Base-by-base conservation (phyloP, 2,888 invertebrate genomes). In the Biston stratarius region DNA sequence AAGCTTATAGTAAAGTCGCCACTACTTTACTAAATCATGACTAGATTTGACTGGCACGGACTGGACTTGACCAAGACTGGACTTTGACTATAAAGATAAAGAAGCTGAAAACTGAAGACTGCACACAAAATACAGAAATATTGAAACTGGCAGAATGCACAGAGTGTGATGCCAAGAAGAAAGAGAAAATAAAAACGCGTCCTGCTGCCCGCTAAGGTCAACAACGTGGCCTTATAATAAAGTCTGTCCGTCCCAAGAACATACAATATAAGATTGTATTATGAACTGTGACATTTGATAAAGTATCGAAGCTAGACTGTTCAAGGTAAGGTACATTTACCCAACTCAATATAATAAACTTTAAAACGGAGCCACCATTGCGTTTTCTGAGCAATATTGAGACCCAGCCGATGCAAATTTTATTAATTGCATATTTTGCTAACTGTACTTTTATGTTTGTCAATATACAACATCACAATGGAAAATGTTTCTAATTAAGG, bases 231-330 rank as follows among this genome's bases (percentile, higher is more conserved):
- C 8, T 47, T 47, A 2, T 33, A 38, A 38, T 10, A 52, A 14
- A n/a, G 15, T 5, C 38, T 52, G 14, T 14, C 14, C 38, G 10
- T 36, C 52, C 5, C 38, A 52, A 10, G 14, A 36, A 15, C 9
- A 38, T 36, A 52, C n/a, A 52, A 52, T 8, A 3, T 5, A n/a
- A 47, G 47, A 40, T 44, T 42, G 11, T 42, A 42, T 49, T 38
- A 62, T 48, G 56, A 62, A 56, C 62, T 62, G 45, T 61, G 62
- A 56, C 62, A 56, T 62, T 48, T 56, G 10, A 34, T 53, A 61
- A 40, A 55, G 40, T 62, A 62, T 62, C 55, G 55, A 53, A 15
- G 24, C 45, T 55, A 45, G 34, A 45, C 12, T 44, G 38, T 55
- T 61, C 53, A 62, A 56, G 62, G 53, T n/a, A 47, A 47, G 24